A percentile compares a stretch with the other conserved stretches of the same genome.
Evolutionary conservation across 2,888 invertebrate genomes (phyloP).

Genomic region (Coremacera marginata): DNA sequence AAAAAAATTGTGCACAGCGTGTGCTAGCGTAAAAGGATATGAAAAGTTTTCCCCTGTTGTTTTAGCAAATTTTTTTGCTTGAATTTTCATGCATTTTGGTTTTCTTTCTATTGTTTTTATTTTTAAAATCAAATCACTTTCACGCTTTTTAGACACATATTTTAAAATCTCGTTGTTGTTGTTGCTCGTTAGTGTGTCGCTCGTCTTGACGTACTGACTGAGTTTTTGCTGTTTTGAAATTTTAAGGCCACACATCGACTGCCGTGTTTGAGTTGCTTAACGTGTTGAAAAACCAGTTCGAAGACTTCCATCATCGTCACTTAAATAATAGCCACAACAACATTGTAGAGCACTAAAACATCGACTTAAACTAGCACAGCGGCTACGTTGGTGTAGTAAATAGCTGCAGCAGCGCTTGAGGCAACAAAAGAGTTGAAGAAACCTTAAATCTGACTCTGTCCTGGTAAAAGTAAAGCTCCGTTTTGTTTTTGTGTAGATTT

Average conservation of each 20-base stretch:
- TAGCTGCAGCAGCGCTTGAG: neutral
- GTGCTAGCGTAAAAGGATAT: neutral
- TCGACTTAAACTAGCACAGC: neutral
- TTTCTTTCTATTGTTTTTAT: conserved; percentile 25
- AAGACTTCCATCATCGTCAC: neutral
- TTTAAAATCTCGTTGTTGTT: conserved; percentile 10
- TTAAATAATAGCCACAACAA: neutral
- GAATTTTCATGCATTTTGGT: conserved; percentile 41
- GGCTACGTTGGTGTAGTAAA: neutral
- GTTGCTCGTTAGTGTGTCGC: conserved; percentile 11
- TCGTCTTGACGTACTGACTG: conserved; percentile 42
- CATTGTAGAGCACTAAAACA: neutral
- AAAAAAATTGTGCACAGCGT: neutral
- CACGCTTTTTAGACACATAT: conserved; percentile 41
- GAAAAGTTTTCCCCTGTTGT: conserved; percentile 2
- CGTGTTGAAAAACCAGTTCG: conserved; percentile 41
- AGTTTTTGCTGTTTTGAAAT: conserved; percentile 14
- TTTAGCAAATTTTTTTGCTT: conserved; percentile 22
- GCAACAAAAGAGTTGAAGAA: neutral
- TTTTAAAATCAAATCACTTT: conserved; percentile 40
- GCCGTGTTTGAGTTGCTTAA: conserved; percentile 42
- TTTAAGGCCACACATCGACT: neutral
- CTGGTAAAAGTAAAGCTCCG: neutral
- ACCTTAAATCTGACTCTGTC: neutral
- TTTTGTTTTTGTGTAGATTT: neutral